Percentiles rank a stretch among this genome's conserved stretches.
phyloP scores from a whole-genome alignment of 1,140 invertebrate species.

The Saxidomus purpurata region DNA sequence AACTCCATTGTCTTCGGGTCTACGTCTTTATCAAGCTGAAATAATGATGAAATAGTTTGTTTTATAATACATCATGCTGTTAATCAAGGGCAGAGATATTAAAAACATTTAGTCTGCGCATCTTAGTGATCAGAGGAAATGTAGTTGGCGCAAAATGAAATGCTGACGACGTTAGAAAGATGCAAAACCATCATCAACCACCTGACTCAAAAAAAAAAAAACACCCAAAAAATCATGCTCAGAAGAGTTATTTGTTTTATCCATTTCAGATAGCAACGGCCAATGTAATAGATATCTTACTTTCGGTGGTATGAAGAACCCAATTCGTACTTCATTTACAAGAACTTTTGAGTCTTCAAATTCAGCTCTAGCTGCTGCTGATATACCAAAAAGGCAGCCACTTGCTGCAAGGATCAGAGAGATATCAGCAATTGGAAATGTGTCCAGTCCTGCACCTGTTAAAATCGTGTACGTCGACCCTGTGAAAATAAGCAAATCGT shows the following conservation, averaged over 20 bases:
- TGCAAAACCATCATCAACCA: too few species aligned
- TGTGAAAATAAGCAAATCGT: background rate
- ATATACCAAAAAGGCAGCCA: background rate
- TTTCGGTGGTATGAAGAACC: background rate
- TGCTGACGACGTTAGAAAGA: too few species aligned
- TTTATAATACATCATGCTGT: too few species aligned
- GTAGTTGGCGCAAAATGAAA: too few species aligned
- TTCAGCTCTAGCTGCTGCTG: background rate
- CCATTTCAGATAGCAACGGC: too few species aligned
- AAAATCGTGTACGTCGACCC: background rate
- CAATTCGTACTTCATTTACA: background rate
- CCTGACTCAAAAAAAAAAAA: too few species aligned
- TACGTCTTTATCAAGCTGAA: conserved; percentile 6
- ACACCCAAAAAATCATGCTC: too few species aligned
- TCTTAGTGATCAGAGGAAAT: too few species aligned
- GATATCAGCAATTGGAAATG: background rate
- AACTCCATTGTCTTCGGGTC: background rate
- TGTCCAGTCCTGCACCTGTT: background rate
- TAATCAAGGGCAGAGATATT: too few species aligned
- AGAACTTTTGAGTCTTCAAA: background rate
- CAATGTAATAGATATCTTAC: too few species aligned
- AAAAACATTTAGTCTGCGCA: too few species aligned
- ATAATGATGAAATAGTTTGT: background rate
- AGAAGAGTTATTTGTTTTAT: too few species aligned
- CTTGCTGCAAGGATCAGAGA: background rate